Conservation (phyloP, 2,113 vertebrate genomes). For the Myotis yumanensis region DNA sequence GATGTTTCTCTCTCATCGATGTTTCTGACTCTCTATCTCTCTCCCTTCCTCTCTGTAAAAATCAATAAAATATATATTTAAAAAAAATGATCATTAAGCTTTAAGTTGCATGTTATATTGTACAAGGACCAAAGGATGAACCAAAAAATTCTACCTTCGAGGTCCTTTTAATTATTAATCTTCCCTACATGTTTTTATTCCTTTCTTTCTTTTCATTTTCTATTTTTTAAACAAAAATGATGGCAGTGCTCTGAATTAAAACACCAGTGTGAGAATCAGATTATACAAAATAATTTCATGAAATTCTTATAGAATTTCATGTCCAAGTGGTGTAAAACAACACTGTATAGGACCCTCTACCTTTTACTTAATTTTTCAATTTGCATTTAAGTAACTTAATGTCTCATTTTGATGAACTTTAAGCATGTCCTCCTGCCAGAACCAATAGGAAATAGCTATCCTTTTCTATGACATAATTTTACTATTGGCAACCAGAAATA, state of each 20-base stretch:
- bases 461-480: constrained; percentile 48
- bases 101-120: neutral
- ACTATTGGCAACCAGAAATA: constrained; percentile 37
- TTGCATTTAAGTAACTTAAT: neutral
- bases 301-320: neutral
- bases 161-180: neutral
- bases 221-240: neutral
- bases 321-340: neutral
- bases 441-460: constrained; percentile 11
- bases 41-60: too few species aligned
- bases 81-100: neutral
- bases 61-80: too few species aligned
- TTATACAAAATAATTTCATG: constrained; percentile 28
- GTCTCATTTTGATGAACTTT: neutral
- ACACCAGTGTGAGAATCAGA: neutral
- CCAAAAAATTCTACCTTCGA: neutral
- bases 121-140: neutral
- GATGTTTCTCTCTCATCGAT: too few species aligned
- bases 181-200: neutral
- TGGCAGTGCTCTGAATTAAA: neutral
- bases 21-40: too few species aligned
- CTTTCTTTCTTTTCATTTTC: neutral
- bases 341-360: neutral
- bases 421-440: constrained; percentile 15
- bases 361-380: constrained; percentile 25